A percentile compares a stretch with the other conserved stretches of the same genome.
phyloP scores from a whole-genome alignment of 2,797 vertebrate genomes.

The Lutjanus campechanus region DNA sequence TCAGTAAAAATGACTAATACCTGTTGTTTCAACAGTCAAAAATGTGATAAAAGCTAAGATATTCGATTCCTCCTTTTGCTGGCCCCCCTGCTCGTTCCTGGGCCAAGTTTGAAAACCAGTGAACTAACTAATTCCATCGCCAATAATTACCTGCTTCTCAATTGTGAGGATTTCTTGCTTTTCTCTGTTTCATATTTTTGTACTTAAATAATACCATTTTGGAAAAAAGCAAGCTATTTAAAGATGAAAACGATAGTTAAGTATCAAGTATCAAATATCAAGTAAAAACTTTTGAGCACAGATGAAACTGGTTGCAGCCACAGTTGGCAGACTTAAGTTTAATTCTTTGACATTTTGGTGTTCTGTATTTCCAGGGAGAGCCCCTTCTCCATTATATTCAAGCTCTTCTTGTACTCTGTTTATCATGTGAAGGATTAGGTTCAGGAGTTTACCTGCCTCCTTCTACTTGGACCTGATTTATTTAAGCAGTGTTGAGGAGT shows the following conservation, averaged over 20 bases:
- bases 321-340: background rate
- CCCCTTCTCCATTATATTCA: slow-evolving; percentile 6
- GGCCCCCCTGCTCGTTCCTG: no score
- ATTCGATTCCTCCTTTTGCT: no score
- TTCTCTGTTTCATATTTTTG: background rate
- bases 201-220: background rate
- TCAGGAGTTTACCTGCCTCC: slow-evolving; percentile 57
- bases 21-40: no score
- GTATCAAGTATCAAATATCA: background rate
- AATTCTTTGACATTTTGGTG: slow-evolving; percentile 23
- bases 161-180: background rate
- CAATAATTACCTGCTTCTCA: background rate
- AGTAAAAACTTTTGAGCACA: background rate
- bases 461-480: slow-evolving; percentile 61
- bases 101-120: no score
- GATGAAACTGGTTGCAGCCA: background rate
- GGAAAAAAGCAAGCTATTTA: background rate
- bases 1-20: no score
- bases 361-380: slow-evolving; percentile 7
- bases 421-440: slow-evolving; percentile 47
- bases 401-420: slow-evolving; percentile 29
- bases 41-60: no score
- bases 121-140: no score
- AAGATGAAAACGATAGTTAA: background rate
- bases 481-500: slow-evolving; percentile 56